Percentiles rank a stretch among this genome's conserved stretches.
These are phyloP conservation scores for Phalanger gymnotis DNA, from an alignment of 2,797 vertebrate genomes.

Conservation along the genomic window DNA sequence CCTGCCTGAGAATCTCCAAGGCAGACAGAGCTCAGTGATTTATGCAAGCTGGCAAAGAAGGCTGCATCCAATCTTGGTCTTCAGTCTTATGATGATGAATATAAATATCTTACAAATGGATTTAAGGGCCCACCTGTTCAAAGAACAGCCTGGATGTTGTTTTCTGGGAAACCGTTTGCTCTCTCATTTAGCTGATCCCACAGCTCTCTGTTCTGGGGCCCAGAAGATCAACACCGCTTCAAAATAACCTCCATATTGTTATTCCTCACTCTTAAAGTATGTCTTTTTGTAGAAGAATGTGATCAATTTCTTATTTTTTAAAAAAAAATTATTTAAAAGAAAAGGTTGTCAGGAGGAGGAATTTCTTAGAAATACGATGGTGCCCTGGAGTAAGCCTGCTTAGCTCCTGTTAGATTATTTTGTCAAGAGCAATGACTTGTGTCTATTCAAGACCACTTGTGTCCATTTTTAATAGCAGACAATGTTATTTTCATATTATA, in stretches of 20 bases:
- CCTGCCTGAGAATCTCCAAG: background rate
- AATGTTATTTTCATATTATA: conserved; percentile 70
- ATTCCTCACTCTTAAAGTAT: fast-evolving
- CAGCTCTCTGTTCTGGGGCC: fast-evolving
- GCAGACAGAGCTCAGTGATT: conserved; percentile 18
- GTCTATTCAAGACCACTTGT: background rate
- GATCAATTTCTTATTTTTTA: background rate
- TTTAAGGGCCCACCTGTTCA: background rate
- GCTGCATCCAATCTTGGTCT: background rate
- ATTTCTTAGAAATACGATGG: background rate
- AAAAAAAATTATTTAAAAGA: too few species aligned
- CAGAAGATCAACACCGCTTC: conserved; percentile 1
- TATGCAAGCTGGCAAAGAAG: fast-evolving
- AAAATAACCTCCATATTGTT: background rate
- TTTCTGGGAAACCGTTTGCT: background rate
- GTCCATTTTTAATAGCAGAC: conserved; percentile 50
- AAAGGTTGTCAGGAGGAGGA: background rate
- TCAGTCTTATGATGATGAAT: fast-evolving
- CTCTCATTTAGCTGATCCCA: fast-evolving
- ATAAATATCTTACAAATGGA: background rate
- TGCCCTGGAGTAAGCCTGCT: too few species aligned
- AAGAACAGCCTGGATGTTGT: fast-evolving
- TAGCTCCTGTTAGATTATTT: fast-evolving
- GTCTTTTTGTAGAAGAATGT: background rate
- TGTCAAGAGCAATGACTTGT: background rate